Percentiles rank a stretch among this genome's conserved stretches.
phyloP scores from a whole-genome alignment of 2,797 vertebrate species.

The Cyprinodon diabolis region DNA sequence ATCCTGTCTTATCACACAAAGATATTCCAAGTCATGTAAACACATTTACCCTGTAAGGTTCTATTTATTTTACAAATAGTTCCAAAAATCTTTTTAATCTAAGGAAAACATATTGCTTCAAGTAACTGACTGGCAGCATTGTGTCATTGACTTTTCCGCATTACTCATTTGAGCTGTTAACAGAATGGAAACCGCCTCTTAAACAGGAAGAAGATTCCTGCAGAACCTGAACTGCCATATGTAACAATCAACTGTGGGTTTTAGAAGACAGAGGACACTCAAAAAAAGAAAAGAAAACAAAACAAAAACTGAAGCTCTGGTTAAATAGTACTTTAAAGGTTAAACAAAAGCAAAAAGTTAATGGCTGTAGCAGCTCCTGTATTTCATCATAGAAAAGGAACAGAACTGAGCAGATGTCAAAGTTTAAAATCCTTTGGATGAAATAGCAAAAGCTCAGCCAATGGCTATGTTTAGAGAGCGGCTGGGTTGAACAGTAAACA shows the following conservation, averaged over 20 bases:
- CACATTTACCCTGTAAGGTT: background rate
- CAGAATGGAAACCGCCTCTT: background rate
- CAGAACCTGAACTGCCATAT: background rate
- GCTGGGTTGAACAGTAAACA: too few species aligned
- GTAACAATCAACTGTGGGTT: background rate
- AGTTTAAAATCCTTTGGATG: background rate
- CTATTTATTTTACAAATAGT: background rate
- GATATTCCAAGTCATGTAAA: too few species aligned
- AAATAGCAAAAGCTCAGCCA: background rate
- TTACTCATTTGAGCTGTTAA: background rate
- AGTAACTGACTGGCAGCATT: background rate
- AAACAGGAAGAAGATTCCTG: background rate
- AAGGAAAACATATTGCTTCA: background rate
- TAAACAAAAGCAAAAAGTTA: background rate
- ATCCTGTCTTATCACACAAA: too few species aligned
- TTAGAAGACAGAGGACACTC: background rate
- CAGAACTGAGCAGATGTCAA: background rate
- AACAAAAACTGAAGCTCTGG: background rate
- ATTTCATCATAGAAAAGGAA: background rate
- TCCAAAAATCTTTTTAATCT: background rate
- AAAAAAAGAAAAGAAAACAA: background rate
- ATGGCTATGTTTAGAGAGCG: background rate
- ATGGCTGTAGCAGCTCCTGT: background rate
- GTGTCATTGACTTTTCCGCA: background rate
- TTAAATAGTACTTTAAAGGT: background rate